Evolutionary conservation across 2,888 invertebrate species (phyloP), one percentile per base, ranked within the genome.

Genomic region (Mythimna ferrago): DNA sequence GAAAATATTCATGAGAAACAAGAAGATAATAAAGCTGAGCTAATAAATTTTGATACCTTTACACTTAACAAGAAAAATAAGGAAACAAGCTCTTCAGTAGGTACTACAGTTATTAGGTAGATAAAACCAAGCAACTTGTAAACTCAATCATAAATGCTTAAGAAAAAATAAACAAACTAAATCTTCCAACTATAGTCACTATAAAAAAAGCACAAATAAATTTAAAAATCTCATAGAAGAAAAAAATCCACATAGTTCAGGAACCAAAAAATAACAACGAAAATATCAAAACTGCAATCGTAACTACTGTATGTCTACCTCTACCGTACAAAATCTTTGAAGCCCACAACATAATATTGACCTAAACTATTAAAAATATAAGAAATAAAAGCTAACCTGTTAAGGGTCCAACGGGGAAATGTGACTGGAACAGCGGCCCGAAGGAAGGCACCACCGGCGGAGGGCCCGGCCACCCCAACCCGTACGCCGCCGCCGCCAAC

Each of bases 401-500:
- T 87, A 96, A 88, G 78, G 94, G 95, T 89, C 94, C 95, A 76
- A 94, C 93, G 69, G 96, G 96, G 83, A 97, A 97, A 85, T 97
- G 97, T 81, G 97, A 97, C 87, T 97, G 97, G 93, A 98, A 98
- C 86, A 98, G 95, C 32, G 97, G 97, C 76, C 97, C 97, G 80
- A 97, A 97, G 32, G 97, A 97, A 56, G 97, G 96, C 89, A 97
- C 97, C 84, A 97, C 97, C 2, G 97, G 93, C 1, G 94, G 91
- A 21, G 95, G 93, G 5, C 97, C 97, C 0, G 97, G 96, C 92
- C 97, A 97, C 80, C 97, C 96, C 69, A 97, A 96, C 63, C 97
- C 96, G 90, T 97, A 97, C 69, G 98, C 98, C 76, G 98, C 98
- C 75, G 98, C 98, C 63, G 97, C 97, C 71, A 98, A 89, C 72